These are phyloP conservation scores for Athene cunicularia DNA, from an alignment of 2,113 vertebrate genomes.

Conservation along the genomic window DNA sequence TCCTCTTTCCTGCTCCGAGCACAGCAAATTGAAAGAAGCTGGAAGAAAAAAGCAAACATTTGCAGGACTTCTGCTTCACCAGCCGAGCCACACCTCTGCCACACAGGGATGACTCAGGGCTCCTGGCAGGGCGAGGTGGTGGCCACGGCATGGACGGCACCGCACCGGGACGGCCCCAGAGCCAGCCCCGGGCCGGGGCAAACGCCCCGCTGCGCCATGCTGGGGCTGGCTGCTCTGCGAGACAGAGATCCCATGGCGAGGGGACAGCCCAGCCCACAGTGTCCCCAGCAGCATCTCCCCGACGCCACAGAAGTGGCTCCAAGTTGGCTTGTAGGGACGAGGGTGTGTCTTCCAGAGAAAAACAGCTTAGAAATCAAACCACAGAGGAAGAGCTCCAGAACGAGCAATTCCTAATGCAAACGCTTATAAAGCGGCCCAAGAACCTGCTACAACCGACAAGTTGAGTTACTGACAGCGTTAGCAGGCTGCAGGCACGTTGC, in stretches of 20 bases:
- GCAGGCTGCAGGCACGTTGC: not conserved
- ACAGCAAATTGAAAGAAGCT: not conserved
- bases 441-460: fast-evolving
- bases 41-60: not conserved
- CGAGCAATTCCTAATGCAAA: not conserved
- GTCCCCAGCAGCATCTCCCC: not conserved
- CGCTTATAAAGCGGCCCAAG: fast-evolving
- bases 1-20: not conserved
- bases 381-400: not conserved
- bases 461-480: fast-evolving
- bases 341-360: not conserved
- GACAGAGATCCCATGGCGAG: not conserved
- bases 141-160: not conserved
- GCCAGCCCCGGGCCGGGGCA: not conserved
- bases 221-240: fast-evolving
- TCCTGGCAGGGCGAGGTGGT: not conserved
- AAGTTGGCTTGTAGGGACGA: fast-evolving
- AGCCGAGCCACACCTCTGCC: not conserved
- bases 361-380: not conserved
- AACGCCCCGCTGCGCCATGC: fast-evolving
- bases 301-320: not conserved
- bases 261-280: not conserved
- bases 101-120: not conserved
- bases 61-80: not conserved
- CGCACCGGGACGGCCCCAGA: fast-evolving